Conservation (phyloP, 2,888 invertebrate genomes). For the Mythimna vitellina region DNA sequence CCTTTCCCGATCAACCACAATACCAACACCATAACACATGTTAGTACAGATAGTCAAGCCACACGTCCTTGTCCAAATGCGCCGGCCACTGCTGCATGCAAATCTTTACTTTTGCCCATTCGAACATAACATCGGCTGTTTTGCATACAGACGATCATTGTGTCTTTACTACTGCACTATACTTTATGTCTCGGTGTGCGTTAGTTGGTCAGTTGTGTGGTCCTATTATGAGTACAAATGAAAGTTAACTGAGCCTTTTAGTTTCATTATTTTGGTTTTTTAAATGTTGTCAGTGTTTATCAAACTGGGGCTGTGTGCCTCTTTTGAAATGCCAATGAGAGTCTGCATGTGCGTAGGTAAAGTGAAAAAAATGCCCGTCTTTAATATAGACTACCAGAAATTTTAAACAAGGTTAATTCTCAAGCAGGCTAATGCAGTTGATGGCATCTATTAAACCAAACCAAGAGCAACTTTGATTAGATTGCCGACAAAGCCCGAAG, state of each 20-base stretch:
- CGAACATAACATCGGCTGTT: conserved; percentile 4
- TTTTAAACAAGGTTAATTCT: no score
- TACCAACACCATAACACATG: not conserved
- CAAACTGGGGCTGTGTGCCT: no score
- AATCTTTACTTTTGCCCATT: conserved; percentile 42
- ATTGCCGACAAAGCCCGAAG: no score
- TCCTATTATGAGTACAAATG: conserved; percentile 8
- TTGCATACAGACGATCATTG: conserved; percentile 51
- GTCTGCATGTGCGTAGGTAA: no score
- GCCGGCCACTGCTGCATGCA: conserved; percentile 36
- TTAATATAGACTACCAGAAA: no score
- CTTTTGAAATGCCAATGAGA: not conserved
- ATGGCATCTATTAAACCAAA: no score
- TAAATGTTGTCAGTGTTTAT: no score
- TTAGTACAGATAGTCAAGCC: not conserved
- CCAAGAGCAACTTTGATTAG: no score
- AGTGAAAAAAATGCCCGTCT: no score
- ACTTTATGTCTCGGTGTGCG: not conserved
- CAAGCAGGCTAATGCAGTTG: no score
- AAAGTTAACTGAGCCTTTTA: not conserved
- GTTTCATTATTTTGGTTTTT: not conserved
- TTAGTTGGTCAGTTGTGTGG: conserved; percentile 31
- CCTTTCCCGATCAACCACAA: no score
- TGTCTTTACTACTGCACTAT: conserved; percentile 14
- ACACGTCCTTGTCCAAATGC: conserved; percentile 25